These are phyloP conservation scores for Rhopalosiphum nymphaeae DNA, from an alignment of 2,888 invertebrate genomes.

Conservation along the genomic window DNA sequence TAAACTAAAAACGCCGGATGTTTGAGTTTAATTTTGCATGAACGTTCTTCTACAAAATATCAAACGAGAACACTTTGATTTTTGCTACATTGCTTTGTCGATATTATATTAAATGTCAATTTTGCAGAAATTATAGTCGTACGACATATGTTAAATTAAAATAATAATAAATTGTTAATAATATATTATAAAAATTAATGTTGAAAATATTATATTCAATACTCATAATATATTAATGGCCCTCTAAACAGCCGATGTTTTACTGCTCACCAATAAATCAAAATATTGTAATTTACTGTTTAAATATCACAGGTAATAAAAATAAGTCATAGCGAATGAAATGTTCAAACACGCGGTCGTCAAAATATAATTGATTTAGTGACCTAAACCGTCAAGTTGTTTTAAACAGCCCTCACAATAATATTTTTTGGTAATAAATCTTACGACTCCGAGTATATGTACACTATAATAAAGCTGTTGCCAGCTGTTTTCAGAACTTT, in stretches of 20 bases:
- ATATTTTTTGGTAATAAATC: background rate
- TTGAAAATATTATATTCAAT: background rate
- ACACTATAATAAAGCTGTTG: background rate
- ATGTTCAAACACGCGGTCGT: background rate
- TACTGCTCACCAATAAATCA: background rate
- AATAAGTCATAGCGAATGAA: background rate
- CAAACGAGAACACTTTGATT: background rate
- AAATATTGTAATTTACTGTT: background rate
- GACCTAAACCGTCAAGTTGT: background rate
- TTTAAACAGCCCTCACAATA: background rate
- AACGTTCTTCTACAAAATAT: background rate
- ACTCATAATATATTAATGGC: background rate
- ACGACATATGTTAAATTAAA: background rate
- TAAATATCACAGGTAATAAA: background rate
- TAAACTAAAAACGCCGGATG: background rate
- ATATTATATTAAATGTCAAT: background rate
- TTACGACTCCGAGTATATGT: background rate
- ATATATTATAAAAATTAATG: background rate
- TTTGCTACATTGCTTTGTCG: background rate
- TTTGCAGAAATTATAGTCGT: background rate
- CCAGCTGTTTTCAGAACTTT: background rate
- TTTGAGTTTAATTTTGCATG: background rate
- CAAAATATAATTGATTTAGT: background rate
- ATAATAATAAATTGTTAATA: background rate
- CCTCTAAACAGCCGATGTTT: background rate